Evolutionary conservation across 2,888 invertebrate genomes (phyloP).

Genomic region (Erebia epiphron): DNA sequence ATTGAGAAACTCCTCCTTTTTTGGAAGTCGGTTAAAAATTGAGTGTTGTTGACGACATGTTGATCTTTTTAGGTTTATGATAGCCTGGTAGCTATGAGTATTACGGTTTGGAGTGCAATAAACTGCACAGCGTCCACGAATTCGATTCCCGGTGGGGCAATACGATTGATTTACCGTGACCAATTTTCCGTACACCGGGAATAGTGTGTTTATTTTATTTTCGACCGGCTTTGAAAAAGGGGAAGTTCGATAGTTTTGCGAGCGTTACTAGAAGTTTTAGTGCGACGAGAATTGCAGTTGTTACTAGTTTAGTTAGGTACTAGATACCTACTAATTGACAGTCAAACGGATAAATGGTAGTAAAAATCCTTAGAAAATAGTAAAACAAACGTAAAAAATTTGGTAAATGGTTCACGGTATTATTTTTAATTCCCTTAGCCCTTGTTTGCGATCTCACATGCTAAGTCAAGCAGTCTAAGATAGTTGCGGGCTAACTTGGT

Average conservation of each 20-base stretch:
- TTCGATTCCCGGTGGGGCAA: slow-evolving; percentile 1
- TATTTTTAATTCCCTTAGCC: not conserved
- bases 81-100: not conserved
- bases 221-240: slow-evolving; percentile 2
- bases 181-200: slow-evolving; percentile 12
- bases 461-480: too few species aligned
- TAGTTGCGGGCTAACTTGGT: too few species aligned
- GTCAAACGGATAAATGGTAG: not conserved
- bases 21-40: too few species aligned
- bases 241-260: not conserved
- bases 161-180: slow-evolving; percentile 19
- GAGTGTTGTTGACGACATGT: not conserved
- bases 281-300: not conserved
- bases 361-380: not conserved
- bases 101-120: slow-evolving; percentile 9
- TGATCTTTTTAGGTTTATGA: not conserved
- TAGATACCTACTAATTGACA: slow-evolving; percentile 1
- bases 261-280: not conserved
- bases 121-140: slow-evolving; percentile 15
- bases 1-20: too few species aligned
- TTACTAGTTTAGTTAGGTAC: not conserved
- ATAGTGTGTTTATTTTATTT: slow-evolving; percentile 9
- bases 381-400: too few species aligned
- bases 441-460: too few species aligned
- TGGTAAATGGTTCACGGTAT: not conserved